Conservation (phyloP, 2,888 invertebrate genomes). For the Noctua janthe region DNA sequence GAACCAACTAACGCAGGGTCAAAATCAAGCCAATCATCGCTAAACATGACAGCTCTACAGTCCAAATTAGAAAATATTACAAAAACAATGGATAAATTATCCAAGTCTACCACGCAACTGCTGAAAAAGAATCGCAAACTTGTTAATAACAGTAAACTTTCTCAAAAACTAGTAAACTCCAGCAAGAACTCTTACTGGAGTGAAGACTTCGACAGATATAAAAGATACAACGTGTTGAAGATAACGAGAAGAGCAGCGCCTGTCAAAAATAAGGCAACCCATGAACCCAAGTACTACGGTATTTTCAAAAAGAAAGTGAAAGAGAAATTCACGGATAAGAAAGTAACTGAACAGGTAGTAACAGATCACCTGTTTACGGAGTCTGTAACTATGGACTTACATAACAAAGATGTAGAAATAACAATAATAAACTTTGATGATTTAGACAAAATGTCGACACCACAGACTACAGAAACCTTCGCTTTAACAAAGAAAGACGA, state of each 20-base stretch:
- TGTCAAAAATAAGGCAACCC: not conserved
- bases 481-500: constrained; percentile 7
- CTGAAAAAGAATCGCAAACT: not conserved
- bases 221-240: constrained; percentile 18
- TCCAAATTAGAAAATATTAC: not conserved
- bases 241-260: constrained; percentile 1
- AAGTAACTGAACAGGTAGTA: not conserved
- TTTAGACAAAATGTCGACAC: constrained; percentile 35
- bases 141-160: accelerated
- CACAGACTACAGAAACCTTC: not conserved
- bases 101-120: not conserved
- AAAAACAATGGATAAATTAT: not conserved
- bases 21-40: not conserved
- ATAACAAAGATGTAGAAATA: constrained; percentile 62
- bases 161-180: no score
- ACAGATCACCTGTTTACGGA: not conserved
- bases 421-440: constrained; percentile 70
- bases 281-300: constrained; percentile 44
- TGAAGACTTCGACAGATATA: constrained; percentile 25
- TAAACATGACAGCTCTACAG: not conserved
- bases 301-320: constrained; percentile 45
- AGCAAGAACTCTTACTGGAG: not conserved
- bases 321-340: constrained; percentile 38
- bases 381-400: not conserved
- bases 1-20: not conserved